Evolutionary conservation across 2,797 vertebrate species (phyloP), one percentile per base, ranked within the genome.

Genomic region (Melanotaenia nigrans): DNA sequence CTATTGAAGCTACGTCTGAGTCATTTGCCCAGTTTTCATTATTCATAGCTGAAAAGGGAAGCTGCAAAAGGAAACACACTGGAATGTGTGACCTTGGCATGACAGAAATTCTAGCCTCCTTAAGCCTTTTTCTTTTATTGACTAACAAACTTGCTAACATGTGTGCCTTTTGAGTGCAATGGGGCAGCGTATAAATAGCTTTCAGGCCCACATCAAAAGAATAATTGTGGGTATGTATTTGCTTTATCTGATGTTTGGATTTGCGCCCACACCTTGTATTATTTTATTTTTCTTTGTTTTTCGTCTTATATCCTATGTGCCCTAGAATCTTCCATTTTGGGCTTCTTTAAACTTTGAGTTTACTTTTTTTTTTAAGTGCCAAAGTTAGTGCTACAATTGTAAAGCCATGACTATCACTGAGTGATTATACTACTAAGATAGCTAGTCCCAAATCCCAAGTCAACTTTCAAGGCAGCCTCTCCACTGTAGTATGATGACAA

Each of bases 11-110:
- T n/a, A 36, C 45, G 20, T 58, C 35, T 69, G 24, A 65, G 47
- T 53, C 58, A 30, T 51, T 40, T n/a, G 24, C 28, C 40, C 20
- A 36, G 28, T 70, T 30, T 56, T 45, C 59, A 56, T 74, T 32
- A 57, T 42, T 56, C 18, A 56, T 7, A 40, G 30, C 30, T 67
- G 49, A 51, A 56, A 32, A 32, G 32, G 30, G 28, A 14, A 30
- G 0, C 54, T 40, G 33, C 18, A 55, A 61, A 32, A 55, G 49
- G 47, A 53, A 59, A 14, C 0, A 16, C n/a, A 42, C 28, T 42
- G 28, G 61, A 66, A 65, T 42, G 45, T 53, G 42, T 73, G 62
- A 65, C 42, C 55, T 36, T 42, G n/a, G 3, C 35, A 42, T 10
- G 13, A 28, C n/a, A 36, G 38, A 45, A 57, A 57, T 45, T 45